These are phyloP conservation scores for Drosophila micromelanica DNA, from an alignment of 1,140 invertebrate species.

Conservation along the genomic window DNA sequence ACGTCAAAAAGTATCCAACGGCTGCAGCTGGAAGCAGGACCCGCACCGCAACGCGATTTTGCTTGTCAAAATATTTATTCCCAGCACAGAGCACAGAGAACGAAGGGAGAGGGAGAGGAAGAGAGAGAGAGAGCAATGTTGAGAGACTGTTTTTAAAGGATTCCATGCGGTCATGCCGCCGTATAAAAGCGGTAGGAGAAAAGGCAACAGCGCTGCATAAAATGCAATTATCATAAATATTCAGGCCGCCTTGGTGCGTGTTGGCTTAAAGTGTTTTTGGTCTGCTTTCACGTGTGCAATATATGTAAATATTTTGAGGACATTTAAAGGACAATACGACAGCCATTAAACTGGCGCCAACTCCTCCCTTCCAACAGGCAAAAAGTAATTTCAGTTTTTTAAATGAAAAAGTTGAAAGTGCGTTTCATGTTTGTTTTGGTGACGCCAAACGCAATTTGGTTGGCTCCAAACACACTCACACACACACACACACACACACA, in stretches of 20 bases:
- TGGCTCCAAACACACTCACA: slow-evolving; percentile 38
- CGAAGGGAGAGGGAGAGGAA: neutral
- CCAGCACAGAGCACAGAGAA: slow-evolving; percentile 27
- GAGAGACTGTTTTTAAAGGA: slow-evolving; percentile 70
- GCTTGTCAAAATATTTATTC: slow-evolving; percentile 53
- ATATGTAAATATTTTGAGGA: slow-evolving; percentile 64
- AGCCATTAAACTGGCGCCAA: slow-evolving; percentile 57
- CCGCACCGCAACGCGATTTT: slow-evolving; percentile 20
- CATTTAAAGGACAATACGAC: slow-evolving; percentile 73
- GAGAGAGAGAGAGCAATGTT: slow-evolving; percentile 9
- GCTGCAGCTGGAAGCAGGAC: slow-evolving; percentile 23
- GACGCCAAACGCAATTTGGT: slow-evolving; percentile 47
- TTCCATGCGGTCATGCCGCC: slow-evolving; percentile 41
- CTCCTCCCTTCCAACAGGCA: slow-evolving; percentile 26
- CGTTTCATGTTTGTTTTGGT: slow-evolving; percentile 53
- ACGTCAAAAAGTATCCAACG: slow-evolving; percentile 72
- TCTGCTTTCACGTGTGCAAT: slow-evolving; percentile 33
- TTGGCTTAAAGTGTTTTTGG: slow-evolving; percentile 46
- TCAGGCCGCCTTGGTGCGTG: slow-evolving; percentile 47
- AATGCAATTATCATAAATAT: slow-evolving; percentile 82
- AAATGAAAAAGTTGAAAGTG: slow-evolving; percentile 82
- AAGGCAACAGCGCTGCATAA: slow-evolving; percentile 63
- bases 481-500: slow-evolving; percentile 27
- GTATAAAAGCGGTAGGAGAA: slow-evolving; percentile 24
- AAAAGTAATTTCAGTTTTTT: slow-evolving; percentile 80